A percentile compares a stretch with the other conserved stretches of the same genome.
phyloP scores from a whole-genome alignment of 2,113 vertebrate genomes.

The human region GRCh38 chr22:47876501-47877000 shows the following conservation, averaged over 20 bases:
- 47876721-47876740: neutral
- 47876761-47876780: neutral
- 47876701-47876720: neutral
- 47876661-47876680: too few species aligned
- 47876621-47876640: too few species aligned
- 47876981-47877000: neutral
- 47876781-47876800: accelerated
- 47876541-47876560: too few species aligned
- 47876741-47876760: neutral
- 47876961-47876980: neutral
- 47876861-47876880: too few species aligned
- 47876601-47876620: neutral
- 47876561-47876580: neutral
- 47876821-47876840: neutral
- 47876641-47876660: too few species aligned
- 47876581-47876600: neutral
- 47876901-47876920: too few species aligned
- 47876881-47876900: neutral
- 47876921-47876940: neutral
- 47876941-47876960: neutral
- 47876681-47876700: too few species aligned
- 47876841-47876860: neutral
- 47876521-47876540: neutral
- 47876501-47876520: accelerated
- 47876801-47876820: neutral